Percentiles rank a stretch among this genome's conserved stretches.
phyloP scores from a whole-genome alignment of 2,113 vertebrate genomes.

The Marcusenius ussheri region DNA sequence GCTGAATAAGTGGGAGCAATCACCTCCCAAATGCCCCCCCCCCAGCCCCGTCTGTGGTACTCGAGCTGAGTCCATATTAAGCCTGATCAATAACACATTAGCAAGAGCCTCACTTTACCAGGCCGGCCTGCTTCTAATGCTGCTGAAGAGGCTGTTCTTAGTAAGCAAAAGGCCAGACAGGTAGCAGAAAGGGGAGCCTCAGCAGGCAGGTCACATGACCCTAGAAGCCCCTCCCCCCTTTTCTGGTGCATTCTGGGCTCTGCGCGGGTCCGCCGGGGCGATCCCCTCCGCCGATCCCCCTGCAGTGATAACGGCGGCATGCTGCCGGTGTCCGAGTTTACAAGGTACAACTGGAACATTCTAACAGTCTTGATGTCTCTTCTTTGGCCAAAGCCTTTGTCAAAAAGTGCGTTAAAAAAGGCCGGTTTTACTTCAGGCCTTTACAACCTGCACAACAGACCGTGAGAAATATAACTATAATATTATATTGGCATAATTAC shows the following conservation, averaged over 20 bases:
- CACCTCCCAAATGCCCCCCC: background rate
- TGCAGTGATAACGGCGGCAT: background rate
- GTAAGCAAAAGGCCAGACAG: constrained; percentile 1
- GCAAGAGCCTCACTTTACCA: background rate
- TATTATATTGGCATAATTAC: background rate
- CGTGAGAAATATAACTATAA: background rate
- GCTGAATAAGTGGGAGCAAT: background rate
- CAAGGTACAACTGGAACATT: background rate
- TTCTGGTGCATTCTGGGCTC: background rate
- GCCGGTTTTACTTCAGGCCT: background rate
- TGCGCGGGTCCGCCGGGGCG: background rate
- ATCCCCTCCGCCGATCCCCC: background rate
- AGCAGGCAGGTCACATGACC: background rate
- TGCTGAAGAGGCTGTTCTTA: background rate
- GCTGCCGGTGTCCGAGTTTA: background rate
- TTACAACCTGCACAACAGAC: background rate
- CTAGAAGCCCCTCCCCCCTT: background rate
- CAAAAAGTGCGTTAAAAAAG: background rate
- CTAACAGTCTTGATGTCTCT: background rate
- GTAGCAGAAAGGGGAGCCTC: background rate
- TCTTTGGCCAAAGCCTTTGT: background rate
- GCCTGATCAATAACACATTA: constrained; percentile 5
- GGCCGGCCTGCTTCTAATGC: background rate
- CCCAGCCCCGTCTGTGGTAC: background rate
- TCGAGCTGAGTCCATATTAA: background rate